Percentiles rank a stretch among this genome's conserved stretches.
These are phyloP conservation scores for Xanthorhoe designata DNA, from an alignment of 2,888 invertebrate species.

Conservation along the genomic window DNA sequence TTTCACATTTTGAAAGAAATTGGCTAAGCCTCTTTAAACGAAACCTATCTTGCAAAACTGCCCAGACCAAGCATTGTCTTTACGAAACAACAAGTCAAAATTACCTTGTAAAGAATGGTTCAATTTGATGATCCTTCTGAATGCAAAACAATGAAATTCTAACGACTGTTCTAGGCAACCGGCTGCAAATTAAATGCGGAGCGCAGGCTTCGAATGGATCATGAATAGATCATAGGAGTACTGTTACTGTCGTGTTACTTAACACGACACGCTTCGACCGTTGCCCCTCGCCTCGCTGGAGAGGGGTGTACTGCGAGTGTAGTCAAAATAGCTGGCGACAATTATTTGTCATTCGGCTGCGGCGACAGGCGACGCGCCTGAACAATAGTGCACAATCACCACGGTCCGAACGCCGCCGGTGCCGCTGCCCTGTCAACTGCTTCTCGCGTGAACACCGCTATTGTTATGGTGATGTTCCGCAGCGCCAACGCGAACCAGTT, in stretches of 20 bases:
- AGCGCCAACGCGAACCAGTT: conserved; percentile 48
- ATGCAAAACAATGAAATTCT: conserved; percentile 39
- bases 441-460: conserved; percentile 71
- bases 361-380: conserved; percentile 57
- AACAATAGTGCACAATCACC: conserved; percentile 80
- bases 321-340: conserved; percentile 58
- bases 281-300: conserved; percentile 42
- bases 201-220: conserved; percentile 34
- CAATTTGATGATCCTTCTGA: conserved; percentile 23
- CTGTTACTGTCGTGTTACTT: conserved; percentile 71
- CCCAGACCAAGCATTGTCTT: conserved; percentile 38
- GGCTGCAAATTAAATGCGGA: conserved; percentile 26
- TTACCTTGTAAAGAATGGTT: conserved; percentile 4
- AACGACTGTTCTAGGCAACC: conserved; percentile 30
- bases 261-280: conserved; percentile 44
- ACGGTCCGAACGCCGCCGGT: conserved; percentile 40
- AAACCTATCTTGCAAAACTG: conserved; percentile 43
- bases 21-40: conserved; percentile 29
- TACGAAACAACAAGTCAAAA: conserved; percentile 38
- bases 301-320: conserved; percentile 48
- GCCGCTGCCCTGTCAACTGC: conserved; percentile 70
- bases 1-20: conserved; percentile 45
- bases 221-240: conserved; percentile 59
- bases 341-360: conserved; percentile 62
- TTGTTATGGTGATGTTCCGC: conserved; percentile 79